Evolutionary conservation across 1,140 invertebrate genomes (phyloP), one percentile per base, ranked within the genome.

Genomic region (Leguminivora glycinivorella): DNA sequence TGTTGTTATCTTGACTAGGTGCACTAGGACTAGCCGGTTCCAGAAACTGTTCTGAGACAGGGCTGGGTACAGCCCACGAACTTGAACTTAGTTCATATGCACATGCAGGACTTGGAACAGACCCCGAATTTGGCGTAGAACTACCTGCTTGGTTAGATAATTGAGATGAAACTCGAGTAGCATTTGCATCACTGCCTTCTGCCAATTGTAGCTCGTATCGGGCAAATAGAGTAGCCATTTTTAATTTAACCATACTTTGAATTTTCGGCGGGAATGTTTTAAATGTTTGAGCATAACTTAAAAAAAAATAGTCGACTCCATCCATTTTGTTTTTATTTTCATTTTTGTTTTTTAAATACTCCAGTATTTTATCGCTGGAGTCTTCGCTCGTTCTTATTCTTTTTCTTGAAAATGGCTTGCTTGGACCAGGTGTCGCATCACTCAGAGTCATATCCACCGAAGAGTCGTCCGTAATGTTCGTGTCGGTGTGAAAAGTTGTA

Each of bases 201-300:
- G 56, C 56, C 24, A 60, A 6, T 60, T 60, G 56, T 5, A 60
- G 56, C 24, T 60, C 56, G 24, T 60, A 60, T 22, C 56, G 56
- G 56, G 56, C 56, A 60, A 60, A 60, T 60, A 60, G 56, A 60
- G 56, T 4, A 60, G 56, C 56, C 56, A 60, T 60, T 60, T 60
- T 22, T 60, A 60, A 22, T 26, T 60, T 60, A 25, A 60, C n/a
- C 5, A 60, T 60, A 22, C 56, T 60, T 60, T 60, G 56, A 6
- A 60, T 60, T 60, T 5, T 60, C 6, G 56, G 56, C 5, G 56
- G 56, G 56, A 60, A 60, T 5, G 5, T 24, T 22, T 60, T 60
- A 60, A 60, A 60, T 4, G 56, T 24, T 60, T n/a, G n/a, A n/a
- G n/a, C n/a, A n/a, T n/a, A n/a, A n/a, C n/a, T n/a, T n/a, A n/a